A percentile compares a stretch with the other conserved stretches of the same genome.
Evolutionary conservation across 2,113 vertebrate species (phyloP).

Genomic region (Micronycteris hirsuta): DNA sequence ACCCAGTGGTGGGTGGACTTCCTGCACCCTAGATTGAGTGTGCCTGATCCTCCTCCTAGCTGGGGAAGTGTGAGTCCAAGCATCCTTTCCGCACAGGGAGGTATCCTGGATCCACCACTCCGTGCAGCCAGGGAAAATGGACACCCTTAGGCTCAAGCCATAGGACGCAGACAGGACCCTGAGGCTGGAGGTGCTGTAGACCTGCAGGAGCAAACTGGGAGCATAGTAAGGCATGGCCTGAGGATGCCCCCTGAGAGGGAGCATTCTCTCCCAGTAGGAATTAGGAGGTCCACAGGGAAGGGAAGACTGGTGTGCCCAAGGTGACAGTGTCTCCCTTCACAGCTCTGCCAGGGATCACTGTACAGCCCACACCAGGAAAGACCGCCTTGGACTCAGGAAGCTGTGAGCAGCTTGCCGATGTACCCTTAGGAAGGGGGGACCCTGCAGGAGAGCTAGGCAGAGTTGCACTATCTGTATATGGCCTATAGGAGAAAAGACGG

Average conservation of each 20-base stretch:
- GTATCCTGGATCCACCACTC: neutral
- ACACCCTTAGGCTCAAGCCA: neutral
- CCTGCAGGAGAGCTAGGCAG: neutral
- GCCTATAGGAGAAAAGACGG: neutral
- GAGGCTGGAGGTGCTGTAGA: neutral
- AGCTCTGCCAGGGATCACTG: neutral
- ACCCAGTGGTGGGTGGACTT: neutral
- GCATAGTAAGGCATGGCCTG: neutral
- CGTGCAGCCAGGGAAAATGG: neutral
- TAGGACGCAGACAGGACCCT: neutral
- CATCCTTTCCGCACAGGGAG: neutral
- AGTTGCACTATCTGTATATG: neutral
- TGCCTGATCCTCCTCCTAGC: neutral
- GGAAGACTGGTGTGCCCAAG: neutral
- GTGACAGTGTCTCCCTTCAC: neutral
- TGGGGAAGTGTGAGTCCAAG: conserved; percentile 45
- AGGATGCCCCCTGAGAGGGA: neutral
- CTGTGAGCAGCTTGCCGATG: neutral
- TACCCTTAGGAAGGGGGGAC: neutral
- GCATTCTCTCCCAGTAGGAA: neutral
- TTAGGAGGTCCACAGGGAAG: neutral
- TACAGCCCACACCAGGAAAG: neutral
- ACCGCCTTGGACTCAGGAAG: neutral
- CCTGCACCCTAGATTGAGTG: conserved; percentile 37
- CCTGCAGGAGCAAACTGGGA: neutral